Base-by-base conservation (phyloP, 2,888 invertebrate species). In the Thysanoteuthis rhombus region DNA sequence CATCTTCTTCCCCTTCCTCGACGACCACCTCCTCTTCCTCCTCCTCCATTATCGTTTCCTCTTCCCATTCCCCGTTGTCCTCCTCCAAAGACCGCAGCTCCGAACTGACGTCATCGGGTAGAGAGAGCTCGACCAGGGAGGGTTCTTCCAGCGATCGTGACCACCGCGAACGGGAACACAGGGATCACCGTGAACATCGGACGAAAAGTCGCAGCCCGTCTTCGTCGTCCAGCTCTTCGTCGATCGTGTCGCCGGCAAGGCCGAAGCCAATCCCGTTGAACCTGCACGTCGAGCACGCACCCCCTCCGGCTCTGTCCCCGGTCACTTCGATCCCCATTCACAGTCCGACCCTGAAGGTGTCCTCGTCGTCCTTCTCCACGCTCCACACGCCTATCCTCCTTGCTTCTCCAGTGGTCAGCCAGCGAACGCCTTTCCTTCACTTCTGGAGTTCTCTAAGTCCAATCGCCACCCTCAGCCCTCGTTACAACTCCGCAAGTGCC, bases 401-500 rank as follows among this genome's bases (percentile, higher is more conserved):
- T 38, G 94, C 96, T 40, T 96, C 96, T 94, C 96, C 96, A 32
- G 95, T 96, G 94, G 93, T 94, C 38, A 95, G 95, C 45, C 95
- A 95, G 12, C 93, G 96, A 93, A 96, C 97, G 19, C 96, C 96
- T 47, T 94, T 96, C 42, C 94, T 97, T 45, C 96, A 97, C 94
- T 97, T 97, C 95, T 97, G 97, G 97, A 97, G 97, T 94, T 97
- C 97, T 0, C 94, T 97, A 22, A 96, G 96, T 94, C 97, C 97
- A 8, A 95, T 96, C 28, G 95, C 96, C 22, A 95, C 96, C 19
- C 95, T 96, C 94, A 96, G 96, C 47, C 97, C 97, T 32, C 95
- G 96, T 28, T 93, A 95, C 39, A 94, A 94, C 92, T 94, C 94
- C 94, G 75, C 94, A 94, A 95, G 94, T 38, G 95, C 96, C 93